These are phyloP conservation scores for Endotricha flammealis DNA, from an alignment of 2,888 invertebrate genomes.

Conservation along the genomic window DNA sequence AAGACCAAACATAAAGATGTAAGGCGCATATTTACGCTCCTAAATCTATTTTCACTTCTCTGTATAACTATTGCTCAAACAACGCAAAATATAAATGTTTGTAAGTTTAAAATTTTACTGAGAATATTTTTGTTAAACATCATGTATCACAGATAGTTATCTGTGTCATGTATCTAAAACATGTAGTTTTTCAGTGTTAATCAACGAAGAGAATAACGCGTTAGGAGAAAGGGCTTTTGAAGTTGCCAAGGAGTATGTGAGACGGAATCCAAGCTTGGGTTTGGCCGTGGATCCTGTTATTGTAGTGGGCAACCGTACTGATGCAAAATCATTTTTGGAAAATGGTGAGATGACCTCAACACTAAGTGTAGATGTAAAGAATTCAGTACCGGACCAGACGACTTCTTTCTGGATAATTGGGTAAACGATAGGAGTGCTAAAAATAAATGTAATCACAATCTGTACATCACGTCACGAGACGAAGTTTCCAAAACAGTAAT, in stretches of 20 bases:
- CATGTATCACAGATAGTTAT: neutral
- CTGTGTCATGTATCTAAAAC: neutral
- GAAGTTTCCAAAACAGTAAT: too few relatives aligned
- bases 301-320: constrained; percentile 84
- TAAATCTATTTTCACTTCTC: constrained; percentile 32
- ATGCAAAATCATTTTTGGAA: constrained; percentile 84
- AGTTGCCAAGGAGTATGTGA: constrained; percentile 83
- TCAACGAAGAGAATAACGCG: constrained; percentile 86
- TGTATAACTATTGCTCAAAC: constrained; percentile 68
- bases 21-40: constrained; percentile 24
- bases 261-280: constrained; percentile 83
- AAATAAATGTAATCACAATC: too few relatives aligned
- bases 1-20: constrained; percentile 18
- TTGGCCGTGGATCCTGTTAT: constrained; percentile 80
- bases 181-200: constrained; percentile 76
- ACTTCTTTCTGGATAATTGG: too few relatives aligned
- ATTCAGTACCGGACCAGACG: too few relatives aligned
- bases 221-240: constrained; percentile 84
- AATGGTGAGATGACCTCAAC: constrained; percentile 82
- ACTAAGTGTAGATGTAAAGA: too few relatives aligned
- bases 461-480: too few relatives aligned
- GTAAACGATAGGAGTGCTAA: too few relatives aligned
- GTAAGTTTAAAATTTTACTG: constrained; percentile 70
- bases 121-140: neutral
- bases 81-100: constrained; percentile 84